Evolutionary conservation across 2,888 invertebrate genomes (phyloP), one percentile per base, ranked within the genome.

Genomic region (Nowickia ferox): DNA sequence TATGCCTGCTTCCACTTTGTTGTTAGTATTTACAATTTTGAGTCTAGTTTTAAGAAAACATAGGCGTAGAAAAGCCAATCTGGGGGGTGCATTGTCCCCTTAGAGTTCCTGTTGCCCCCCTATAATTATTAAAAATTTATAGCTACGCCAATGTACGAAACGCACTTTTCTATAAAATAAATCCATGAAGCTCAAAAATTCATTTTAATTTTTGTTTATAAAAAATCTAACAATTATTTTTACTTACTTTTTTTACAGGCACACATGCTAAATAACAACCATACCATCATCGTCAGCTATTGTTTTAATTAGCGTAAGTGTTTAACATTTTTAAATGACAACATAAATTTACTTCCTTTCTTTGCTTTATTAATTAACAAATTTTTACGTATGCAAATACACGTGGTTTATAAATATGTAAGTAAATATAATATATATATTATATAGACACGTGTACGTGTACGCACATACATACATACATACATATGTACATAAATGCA

Each of bases 281-380:
- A 30, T 30, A 30, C 30, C 42, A 65, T 30, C 22, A n/a, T 65
- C 10, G 15, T 40, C 15, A 17, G 11, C 5, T 15, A 30, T 57
- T 40, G 53, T 22, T 75, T 57, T n/a, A 66, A 77, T 66, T 48
- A 66, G 57, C 15, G 76, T 48, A 66, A 77, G 57, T 77, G 30
- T 11, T 30, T n/a, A 11, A 2, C n/a, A 44, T 65, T 55, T 42
- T 30, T 53, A 30, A 55, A 65, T 66, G 46, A 44, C 61, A 22
- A 10, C 61, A 48, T 30, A 17, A 66, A 57, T 48, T 42, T 38
- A 72, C 57, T 80, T 80, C 72, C 80, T 80, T 80, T 19, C 51
- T 61, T 61, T 42, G 4, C n/a, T 30, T 0, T 30, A 30, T 5
- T 30, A 30, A 30, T 30, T 30, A 30, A 30, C 5, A 30, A n/a